These are phyloP conservation scores for Lacerta viridis DNA, from an alignment of 2,797 vertebrate species.

Conservation along the genomic window DNA sequence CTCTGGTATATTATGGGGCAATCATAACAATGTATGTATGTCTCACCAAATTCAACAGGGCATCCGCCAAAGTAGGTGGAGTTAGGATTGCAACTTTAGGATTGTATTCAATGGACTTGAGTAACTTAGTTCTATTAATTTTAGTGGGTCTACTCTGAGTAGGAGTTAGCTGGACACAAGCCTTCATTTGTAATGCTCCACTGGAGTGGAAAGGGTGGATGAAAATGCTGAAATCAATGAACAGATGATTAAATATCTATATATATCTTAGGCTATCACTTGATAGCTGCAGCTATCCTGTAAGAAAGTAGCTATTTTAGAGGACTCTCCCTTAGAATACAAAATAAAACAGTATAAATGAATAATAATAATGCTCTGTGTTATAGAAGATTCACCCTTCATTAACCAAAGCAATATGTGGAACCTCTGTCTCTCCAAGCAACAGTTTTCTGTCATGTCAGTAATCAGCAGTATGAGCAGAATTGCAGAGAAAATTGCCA, in stretches of 20 bases:
- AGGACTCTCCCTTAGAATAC: neutral
- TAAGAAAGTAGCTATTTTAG: neutral
- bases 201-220: constrained; percentile 1
- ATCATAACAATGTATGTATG: too few relatives aligned
- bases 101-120: too few relatives aligned
- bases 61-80: too few relatives aligned
- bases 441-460: constrained; percentile 38
- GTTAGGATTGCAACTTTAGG: too few relatives aligned
- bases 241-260: neutral
- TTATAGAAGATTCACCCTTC: constrained; percentile 40
- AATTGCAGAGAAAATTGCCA: constrained; percentile 50
- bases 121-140: too few relatives aligned
- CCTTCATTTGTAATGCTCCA: neutral
- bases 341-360: neutral
- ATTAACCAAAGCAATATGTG: constrained; percentile 35
- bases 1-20: too few relatives aligned
- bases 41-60: too few relatives aligned
- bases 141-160: too few relatives aligned
- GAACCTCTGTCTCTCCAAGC: neutral
- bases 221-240: constrained; percentile 1
- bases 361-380: neutral
- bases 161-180: too few relatives aligned
- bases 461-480: constrained; percentile 3
- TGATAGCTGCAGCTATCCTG: neutral
- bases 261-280: neutral